Percentiles rank a stretch among this genome's conserved stretches.
Evolutionary conservation across 2,113 vertebrate species (phyloP).

Genomic region (Podiceps cristatus): DNA sequence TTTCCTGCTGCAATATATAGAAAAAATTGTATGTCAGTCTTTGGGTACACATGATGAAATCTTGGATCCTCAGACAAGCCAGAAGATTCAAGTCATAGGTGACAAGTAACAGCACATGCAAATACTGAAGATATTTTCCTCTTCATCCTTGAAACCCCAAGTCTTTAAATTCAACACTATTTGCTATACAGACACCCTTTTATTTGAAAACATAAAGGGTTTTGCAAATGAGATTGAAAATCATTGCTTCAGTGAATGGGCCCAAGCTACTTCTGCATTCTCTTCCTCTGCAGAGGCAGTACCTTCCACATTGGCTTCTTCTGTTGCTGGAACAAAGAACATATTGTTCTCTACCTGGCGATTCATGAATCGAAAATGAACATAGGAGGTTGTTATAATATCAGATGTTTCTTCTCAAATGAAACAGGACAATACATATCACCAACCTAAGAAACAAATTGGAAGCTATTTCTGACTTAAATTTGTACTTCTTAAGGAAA

Average conservation of each 20-base stretch:
- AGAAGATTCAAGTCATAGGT: rapidly evolving
- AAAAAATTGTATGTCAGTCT: background rate
- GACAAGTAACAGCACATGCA: background rate
- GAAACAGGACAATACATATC: background rate
- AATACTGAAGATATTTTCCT: background rate
- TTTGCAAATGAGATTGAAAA: background rate
- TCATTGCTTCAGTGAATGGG: background rate
- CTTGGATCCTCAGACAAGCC: background rate
- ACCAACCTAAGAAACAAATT: background rate
- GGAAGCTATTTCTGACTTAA: background rate
- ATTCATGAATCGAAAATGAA: background rate
- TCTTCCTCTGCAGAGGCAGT: background rate
- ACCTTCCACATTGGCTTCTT: background rate
- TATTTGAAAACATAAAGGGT: background rate
- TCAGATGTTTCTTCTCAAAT: background rate
- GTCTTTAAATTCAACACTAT: background rate
- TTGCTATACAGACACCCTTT: background rate
- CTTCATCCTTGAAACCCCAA: background rate
- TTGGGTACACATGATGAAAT: background rate
- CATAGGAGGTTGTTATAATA: background rate
- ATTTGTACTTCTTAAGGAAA: background rate
- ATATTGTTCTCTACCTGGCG: background rate
- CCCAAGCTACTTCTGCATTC: background rate
- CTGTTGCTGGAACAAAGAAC: background rate
- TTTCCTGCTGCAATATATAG: background rate